Percentiles rank a stretch among this genome's conserved stretches.
phyloP scores from a whole-genome alignment of 2,888 invertebrate species.

The Alentia gelatinosa region DNA sequence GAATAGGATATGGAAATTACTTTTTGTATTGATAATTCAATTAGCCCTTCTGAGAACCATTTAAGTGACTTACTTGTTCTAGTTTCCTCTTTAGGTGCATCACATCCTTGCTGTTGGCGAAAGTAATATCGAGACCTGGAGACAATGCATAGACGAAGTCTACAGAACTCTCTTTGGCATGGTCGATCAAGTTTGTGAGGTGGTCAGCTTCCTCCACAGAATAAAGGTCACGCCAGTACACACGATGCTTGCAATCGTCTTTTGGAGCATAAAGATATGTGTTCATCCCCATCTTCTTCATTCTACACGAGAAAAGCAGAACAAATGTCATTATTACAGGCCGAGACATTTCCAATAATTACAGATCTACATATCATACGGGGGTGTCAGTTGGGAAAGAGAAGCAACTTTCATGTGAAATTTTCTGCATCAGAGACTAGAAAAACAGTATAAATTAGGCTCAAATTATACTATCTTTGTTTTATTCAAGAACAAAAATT shows the following conservation, averaged over 20 bases:
- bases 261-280: slow-evolving; percentile 99
- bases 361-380: too few species aligned
- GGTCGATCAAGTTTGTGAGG: slow-evolving; percentile 92
- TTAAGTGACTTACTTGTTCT: slow-evolving; percentile 88
- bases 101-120: slow-evolving; percentile 90
- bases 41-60: too few species aligned
- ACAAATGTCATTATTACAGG: too few species aligned
- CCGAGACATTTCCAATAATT: too few species aligned
- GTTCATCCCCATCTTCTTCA: slow-evolving; percentile 97
- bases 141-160: slow-evolving; percentile 98
- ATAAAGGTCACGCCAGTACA: slow-evolving; percentile 98
- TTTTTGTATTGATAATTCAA: too few species aligned
- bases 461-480: too few species aligned
- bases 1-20: too few species aligned
- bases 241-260: slow-evolving; percentile 98
- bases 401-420: too few species aligned
- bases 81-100: slow-evolving; percentile 94
- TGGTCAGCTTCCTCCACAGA: slow-evolving; percentile 84
- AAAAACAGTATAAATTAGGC: too few species aligned
- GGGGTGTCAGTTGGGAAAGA: too few species aligned
- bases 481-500: too few species aligned
- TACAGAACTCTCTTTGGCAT: slow-evolving; percentile 93
- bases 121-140: slow-evolving; percentile 97
- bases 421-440: too few species aligned
- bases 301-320: slow-evolving; percentile 83